Evolutionary conservation across 1,140 invertebrate genomes (phyloP).

Genomic region (Phocides pigmalion): DNA sequence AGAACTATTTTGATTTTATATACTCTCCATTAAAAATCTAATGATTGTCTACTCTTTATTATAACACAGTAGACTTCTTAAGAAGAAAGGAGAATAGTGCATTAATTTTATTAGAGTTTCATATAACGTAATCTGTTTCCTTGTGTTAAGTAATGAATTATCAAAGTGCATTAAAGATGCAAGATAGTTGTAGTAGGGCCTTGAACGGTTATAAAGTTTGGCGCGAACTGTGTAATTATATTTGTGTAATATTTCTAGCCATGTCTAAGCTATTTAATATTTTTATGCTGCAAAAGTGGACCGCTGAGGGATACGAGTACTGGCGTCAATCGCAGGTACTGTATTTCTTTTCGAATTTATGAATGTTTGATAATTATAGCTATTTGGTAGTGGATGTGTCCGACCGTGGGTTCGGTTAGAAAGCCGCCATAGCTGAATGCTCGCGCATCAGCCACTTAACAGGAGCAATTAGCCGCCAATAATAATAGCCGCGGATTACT

Average conservation of each 20-base stretch:
- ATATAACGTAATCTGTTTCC: no score
- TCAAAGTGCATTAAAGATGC: no score
- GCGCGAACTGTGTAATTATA: background rate
- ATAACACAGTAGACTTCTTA: no score
- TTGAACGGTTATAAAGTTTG: background rate
- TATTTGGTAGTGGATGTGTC: slow-evolving; percentile 21
- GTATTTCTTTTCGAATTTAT: slow-evolving; percentile 23
- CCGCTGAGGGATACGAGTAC: slow-evolving; percentile 32
- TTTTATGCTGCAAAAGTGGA: slow-evolving; percentile 35
- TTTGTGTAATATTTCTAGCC: slow-evolving; percentile 4
- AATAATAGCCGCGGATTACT: slow-evolving; percentile 38
- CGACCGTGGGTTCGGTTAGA: slow-evolving; percentile 22
- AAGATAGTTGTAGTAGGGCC: no score
- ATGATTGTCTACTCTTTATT: no score
- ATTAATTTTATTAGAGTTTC: no score
- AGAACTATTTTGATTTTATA: no score
- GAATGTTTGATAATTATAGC: slow-evolving; percentile 20
- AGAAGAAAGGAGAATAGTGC: no score
- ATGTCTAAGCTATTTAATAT: slow-evolving; percentile 33
- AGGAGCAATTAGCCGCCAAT: slow-evolving; percentile 38
- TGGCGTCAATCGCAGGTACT: slow-evolving; percentile 32
- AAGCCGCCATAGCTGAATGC: slow-evolving; percentile 27
- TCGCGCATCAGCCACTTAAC: slow-evolving; percentile 34
- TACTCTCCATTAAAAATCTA: no score
- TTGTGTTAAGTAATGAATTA: no score